These are phyloP conservation scores for Burhinus bistriatus DNA, from an alignment of 2,113 vertebrate species.

Conservation along the genomic window DNA sequence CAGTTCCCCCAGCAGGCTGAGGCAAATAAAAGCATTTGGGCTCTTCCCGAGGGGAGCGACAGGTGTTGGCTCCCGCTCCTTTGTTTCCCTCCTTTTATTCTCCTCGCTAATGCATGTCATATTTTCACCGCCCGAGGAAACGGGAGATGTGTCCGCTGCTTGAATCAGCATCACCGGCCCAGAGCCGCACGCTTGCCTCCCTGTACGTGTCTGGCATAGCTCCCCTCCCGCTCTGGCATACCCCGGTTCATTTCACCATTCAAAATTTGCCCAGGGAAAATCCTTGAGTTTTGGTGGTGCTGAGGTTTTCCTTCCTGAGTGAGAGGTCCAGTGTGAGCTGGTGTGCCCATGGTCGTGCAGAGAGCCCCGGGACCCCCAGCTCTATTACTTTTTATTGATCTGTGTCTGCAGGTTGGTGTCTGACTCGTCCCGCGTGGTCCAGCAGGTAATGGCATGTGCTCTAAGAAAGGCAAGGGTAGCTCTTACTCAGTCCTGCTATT, in stretches of 20 bases:
- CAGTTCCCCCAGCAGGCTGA: slow-evolving; percentile 74
- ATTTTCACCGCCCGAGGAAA: slow-evolving; percentile 45
- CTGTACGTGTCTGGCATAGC: not conserved
- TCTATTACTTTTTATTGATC: not conserved
- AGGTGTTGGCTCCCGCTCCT: slow-evolving; percentile 83
- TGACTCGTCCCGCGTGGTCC: rapidly evolving
- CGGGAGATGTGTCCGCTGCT: not conserved
- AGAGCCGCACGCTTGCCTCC: not conserved
- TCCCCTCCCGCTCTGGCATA: rapidly evolving
- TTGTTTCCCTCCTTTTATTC: slow-evolving; percentile 72
- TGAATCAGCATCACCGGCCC: too few species aligned
- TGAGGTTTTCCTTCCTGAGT: not conserved
- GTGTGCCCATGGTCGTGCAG: rapidly evolving
- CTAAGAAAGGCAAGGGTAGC: not conserved
- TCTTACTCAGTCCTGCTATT: rapidly evolving
- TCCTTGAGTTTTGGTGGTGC: not conserved
- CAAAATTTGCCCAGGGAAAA: not conserved
- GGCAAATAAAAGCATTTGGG: slow-evolving; percentile 76
- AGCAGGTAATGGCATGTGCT: rapidly evolving
- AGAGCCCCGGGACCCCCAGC: not conserved
- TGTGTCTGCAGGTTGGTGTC: rapidly evolving
- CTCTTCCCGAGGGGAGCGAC: slow-evolving; percentile 83
- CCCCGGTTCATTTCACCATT: rapidly evolving
- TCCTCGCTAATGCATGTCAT: slow-evolving; percentile 52
- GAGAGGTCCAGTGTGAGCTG: not conserved